Percentiles rank a stretch among this genome's conserved stretches.
Conservation (phyloP, 2,113 vertebrate species). For the Eptesicus fuscus region DNA sequence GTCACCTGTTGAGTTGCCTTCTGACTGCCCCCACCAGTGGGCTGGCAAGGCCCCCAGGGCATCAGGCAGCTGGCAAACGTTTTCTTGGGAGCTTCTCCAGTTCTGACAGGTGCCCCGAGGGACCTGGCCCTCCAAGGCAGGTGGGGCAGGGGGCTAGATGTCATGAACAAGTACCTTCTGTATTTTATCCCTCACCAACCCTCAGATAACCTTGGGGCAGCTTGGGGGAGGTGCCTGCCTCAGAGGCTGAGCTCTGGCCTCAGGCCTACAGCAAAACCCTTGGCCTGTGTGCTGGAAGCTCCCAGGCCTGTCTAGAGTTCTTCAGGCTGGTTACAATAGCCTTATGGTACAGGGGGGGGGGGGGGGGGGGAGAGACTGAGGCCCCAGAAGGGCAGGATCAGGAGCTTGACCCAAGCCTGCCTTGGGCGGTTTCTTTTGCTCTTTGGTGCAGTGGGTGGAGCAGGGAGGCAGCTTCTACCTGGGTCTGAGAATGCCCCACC, state of each 20-base stretch:
- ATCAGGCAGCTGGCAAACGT: neutral
- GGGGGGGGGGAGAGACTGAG: neutral
- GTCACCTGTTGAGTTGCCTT: neutral
- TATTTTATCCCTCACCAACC: too few species aligned
- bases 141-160: neutral
- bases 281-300: neutral
- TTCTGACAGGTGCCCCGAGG: neutral
- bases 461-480: neutral
- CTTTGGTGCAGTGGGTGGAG: neutral
- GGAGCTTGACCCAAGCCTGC: neutral
- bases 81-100: neutral
- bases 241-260: neutral
- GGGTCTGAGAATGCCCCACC: neutral
- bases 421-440: neutral
- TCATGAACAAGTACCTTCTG: neutral
- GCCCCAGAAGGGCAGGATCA: neutral
- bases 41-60: neutral
- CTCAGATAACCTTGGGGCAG: neutral
- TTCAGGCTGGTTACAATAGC: too few species aligned
- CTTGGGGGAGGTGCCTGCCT: neutral
- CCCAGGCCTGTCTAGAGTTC: neutral
- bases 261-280: neutral
- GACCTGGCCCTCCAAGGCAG: neutral
- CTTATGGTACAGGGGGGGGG: neutral
- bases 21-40: accelerated